Percentiles rank a stretch among this genome's conserved stretches.
These are phyloP conservation scores for Torymus auratus DNA, from an alignment of 2,888 invertebrate species.

Conservation along the genomic window DNA sequence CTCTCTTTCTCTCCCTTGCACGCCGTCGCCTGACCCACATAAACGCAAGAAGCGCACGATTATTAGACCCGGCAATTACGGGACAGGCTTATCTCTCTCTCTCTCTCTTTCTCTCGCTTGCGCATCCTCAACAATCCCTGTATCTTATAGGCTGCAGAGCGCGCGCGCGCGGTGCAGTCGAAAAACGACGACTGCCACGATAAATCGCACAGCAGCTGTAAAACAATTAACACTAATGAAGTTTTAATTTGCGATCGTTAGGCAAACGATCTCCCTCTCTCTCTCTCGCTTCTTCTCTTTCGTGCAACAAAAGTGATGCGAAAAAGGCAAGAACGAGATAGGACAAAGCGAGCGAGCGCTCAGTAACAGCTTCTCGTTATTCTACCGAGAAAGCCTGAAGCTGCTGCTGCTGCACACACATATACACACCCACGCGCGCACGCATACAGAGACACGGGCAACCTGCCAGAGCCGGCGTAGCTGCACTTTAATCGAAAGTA, in stretches of 20 bases:
- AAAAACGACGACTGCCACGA: slow-evolving; percentile 6
- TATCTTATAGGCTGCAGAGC: too few relatives aligned
- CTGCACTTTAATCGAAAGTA: slow-evolving; percentile 64
- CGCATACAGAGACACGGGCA: slow-evolving; percentile 56
- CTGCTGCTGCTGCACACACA: slow-evolving; percentile 63
- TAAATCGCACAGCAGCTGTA: slow-evolving; percentile 30
- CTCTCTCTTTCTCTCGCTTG: neutral
- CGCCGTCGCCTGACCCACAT: slow-evolving; percentile 7
- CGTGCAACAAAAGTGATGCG: neutral
- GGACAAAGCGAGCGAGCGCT: neutral
- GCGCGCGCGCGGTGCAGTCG: neutral
- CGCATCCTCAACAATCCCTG: too few relatives aligned
- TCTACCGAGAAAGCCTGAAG: slow-evolving; percentile 60
- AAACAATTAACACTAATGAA: slow-evolving; percentile 56
- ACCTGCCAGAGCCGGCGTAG: slow-evolving; percentile 59
- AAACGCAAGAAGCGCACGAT: slow-evolving; percentile 21
- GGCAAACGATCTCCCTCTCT: slow-evolving; percentile 40
- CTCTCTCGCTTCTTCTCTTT: neutral
- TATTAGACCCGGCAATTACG: slow-evolving; percentile 28
- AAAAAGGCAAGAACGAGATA: neutral
- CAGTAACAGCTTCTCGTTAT: slow-evolving; percentile 65
- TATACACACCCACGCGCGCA: slow-evolving; percentile 64
- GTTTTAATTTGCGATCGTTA: slow-evolving; percentile 57
- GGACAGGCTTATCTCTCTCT: neutral
- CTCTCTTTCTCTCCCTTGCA: too few relatives aligned